Base-by-base conservation (phyloP, 37 sponge, comb jelly and placozoan genomes). In the Lycopodina hypogea region DNA sequence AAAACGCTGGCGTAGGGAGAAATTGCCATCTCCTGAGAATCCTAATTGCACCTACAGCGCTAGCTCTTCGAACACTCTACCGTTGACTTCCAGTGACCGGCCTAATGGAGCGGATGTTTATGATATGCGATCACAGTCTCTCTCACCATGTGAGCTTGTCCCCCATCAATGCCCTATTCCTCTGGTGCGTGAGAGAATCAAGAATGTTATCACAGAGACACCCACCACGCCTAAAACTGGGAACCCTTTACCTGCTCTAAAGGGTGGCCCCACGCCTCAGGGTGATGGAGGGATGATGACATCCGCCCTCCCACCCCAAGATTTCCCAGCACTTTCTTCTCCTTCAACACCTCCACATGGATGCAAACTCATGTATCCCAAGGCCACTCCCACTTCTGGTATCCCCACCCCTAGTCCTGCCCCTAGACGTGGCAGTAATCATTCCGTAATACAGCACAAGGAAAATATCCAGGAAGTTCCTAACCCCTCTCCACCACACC, bases 281-380 rank as follows among this genome's bases (percentile, higher is more conserved):
- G 68, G 37, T 2, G 37, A 67, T 67, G 34, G 36, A 4, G 7
- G 19, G 34, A 15, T 24, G 9, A 62, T 8, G 11, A 24, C 1
- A 37, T 6, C 15, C 37, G 4, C 68, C 26, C 37, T 19, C 2
- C 68, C 15, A 30, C 68, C 68, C 38, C 3, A 33, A 35, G 26
- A 36, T 2, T 48, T 17, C 50, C 32, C 67, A 48, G 14, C 39
- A 79, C 63, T 62, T 28, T 72, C 45, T 17, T 50, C 58, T 71
- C 67, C 78, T 0, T 74, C 85, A 15, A 56, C 72, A 23, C 76
- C 76, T 53, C 77, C 85, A 15, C 63, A 62, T 19, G 50, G 76
- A 60, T 12, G 58, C 12, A 63, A 67, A 35, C 28, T 39, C 4
- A 32, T 69, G 21, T 50, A 21, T 53, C 17, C 71, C 17, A 42